Evolutionary conservation across 2,888 invertebrate genomes (phyloP).

Genomic region (Tribolium freemani): DNA sequence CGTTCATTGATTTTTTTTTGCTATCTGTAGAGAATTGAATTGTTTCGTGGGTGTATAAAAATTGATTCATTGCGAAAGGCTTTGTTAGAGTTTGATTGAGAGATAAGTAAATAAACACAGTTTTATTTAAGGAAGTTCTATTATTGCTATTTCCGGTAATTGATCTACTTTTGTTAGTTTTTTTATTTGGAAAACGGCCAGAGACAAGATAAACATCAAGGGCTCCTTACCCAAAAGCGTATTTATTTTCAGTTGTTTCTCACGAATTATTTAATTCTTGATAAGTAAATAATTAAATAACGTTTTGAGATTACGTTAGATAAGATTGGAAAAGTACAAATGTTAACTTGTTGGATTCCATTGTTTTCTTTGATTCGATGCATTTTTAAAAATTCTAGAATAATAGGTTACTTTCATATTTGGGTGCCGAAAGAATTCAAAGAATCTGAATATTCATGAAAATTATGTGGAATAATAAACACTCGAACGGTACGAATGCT

Average conservation of each 20-base stretch:
- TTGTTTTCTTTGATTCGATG: too few relatives aligned
- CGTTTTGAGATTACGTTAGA: too few relatives aligned
- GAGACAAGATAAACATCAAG: background rate
- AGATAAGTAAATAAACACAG: background rate
- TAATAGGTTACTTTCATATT: background rate
- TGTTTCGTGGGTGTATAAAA: background rate
- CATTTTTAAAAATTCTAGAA: too few relatives aligned
- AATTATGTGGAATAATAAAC: background rate
- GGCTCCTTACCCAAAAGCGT: too few relatives aligned
- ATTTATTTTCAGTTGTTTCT: too few relatives aligned
- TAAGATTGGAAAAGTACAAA: too few relatives aligned
- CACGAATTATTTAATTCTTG: too few relatives aligned
- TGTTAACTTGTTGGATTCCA: too few relatives aligned
- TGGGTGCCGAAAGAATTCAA: background rate
- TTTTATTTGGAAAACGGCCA: background rate
- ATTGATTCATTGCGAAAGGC: background rate
- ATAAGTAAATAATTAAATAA: too few relatives aligned
- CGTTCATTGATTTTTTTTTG: constrained; percentile 20
- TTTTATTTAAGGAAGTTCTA: background rate
- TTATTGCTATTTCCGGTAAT: background rate
- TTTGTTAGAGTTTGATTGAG: background rate
- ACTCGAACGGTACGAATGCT: background rate
- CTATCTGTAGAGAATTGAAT: background rate
- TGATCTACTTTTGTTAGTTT: background rate
- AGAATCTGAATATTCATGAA: background rate